Evolutionary conservation across 2,797 vertebrate genomes (phyloP).

Genomic region (Cossypha polioptera): DNA sequence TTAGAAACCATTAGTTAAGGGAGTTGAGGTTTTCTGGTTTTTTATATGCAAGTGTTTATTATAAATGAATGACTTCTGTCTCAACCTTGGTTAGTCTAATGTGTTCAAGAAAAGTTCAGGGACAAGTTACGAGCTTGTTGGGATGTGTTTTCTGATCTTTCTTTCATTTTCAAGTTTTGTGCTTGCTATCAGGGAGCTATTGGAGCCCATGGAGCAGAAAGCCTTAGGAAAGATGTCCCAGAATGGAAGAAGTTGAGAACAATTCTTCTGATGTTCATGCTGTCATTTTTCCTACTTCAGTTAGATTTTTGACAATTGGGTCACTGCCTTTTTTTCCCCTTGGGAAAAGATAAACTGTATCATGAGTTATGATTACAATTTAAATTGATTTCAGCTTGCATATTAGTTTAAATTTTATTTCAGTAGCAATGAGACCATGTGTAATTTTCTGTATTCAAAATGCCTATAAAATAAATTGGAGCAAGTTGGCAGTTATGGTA

Average conservation of each 20-base stretch:
- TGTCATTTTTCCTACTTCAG: not conserved
- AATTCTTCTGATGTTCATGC: not conserved
- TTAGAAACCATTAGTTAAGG: conserved; percentile 51
- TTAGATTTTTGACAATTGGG: not conserved
- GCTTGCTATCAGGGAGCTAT: not conserved
- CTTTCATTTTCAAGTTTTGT: not conserved
- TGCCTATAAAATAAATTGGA: conserved; percentile 46
- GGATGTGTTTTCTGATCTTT: not conserved
- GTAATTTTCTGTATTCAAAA: conserved; percentile 60
- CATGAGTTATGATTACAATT: not conserved
- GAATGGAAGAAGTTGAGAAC: not conserved
- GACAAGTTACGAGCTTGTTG: not conserved
- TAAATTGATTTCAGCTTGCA: conserved; percentile 28
- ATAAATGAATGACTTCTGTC: not conserved
- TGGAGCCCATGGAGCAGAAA: not conserved
- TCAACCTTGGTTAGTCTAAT: not conserved
- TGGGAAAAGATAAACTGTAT: not conserved
- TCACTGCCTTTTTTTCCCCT: not conserved
- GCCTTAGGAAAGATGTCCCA: not conserved
- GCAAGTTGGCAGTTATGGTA: not conserved
- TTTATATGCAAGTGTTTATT: conserved; percentile 7
- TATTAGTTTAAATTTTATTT: conserved; percentile 50
- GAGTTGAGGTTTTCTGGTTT: conserved; percentile 9
- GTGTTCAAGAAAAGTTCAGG: not conserved
- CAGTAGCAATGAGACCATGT: conserved; percentile 29